Percentiles rank a stretch among this genome's conserved stretches.
Conservation (phyloP, 2,888 invertebrate species). For the Chalcis sispes region DNA sequence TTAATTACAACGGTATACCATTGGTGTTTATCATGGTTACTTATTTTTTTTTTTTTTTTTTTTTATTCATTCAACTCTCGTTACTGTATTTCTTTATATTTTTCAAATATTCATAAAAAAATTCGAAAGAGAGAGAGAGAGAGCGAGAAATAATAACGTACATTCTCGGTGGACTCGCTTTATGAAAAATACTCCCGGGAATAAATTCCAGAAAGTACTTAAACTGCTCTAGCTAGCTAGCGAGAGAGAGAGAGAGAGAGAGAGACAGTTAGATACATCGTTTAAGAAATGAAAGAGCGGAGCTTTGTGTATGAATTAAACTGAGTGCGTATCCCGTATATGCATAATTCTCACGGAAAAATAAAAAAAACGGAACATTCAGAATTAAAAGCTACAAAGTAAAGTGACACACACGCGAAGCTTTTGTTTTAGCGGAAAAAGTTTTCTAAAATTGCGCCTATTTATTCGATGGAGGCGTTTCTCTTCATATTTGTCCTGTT, state of each 20-base stretch:
- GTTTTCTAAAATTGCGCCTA: conserved; percentile 31
- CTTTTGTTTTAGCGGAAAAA: conserved; percentile 41
- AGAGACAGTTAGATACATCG: conserved; percentile 22
- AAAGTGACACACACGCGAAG: conserved; percentile 9
- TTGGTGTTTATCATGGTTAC: too few species aligned
- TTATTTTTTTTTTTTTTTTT: conserved; percentile 1
- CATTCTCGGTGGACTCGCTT: conserved; percentile 25
- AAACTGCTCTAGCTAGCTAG: conserved; percentile 2
- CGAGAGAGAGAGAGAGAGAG: too few species aligned
- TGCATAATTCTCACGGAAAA: conserved; percentile 14
- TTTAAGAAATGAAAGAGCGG: conserved; percentile 43
- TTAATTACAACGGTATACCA: too few species aligned
- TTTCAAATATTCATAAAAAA: background rate
- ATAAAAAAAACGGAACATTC: conserved; percentile 31
- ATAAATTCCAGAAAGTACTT: conserved; percentile 49
- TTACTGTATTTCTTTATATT: background rate
- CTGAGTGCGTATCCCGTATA: conserved; percentile 16
- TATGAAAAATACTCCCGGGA: conserved; percentile 12
- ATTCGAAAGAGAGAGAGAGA: background rate
- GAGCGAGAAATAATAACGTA: conserved; percentile 40
- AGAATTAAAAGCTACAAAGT: conserved; percentile 38
- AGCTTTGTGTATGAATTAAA: conserved; percentile 32
- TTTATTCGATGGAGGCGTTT: background rate
- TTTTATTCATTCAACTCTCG: background rate
- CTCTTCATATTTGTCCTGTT: too few species aligned